A percentile compares a stretch with the other conserved stretches of the same genome.
Conservation (phyloP, 64 coral and sea anemone species). For the Stichodactyla helianthus region DNA sequence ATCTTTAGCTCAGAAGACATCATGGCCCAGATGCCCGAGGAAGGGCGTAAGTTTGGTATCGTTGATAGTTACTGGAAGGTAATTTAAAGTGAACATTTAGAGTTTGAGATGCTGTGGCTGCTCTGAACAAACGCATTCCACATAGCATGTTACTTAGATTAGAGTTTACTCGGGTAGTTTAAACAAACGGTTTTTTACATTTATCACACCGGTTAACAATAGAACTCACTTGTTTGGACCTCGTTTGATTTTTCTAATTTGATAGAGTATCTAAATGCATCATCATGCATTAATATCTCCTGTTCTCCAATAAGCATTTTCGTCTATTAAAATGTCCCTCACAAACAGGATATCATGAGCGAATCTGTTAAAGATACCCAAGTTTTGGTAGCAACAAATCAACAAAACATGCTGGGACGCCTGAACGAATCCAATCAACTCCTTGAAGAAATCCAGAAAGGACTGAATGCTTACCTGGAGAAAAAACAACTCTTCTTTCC, state of each 20-base stretch:
- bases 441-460: conserved; percentile 98
- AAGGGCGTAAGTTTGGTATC: conserved; percentile 96
- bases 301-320: no score
- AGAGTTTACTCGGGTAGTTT: no score
- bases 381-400: conserved; percentile 79
- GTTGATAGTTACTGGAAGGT: conserved; percentile 96
- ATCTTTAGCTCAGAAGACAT: conserved; percentile 83
- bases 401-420: conserved; percentile 94
- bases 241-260: no score
- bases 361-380: conserved; percentile 88
- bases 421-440: conserved; percentile 93
- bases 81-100: no score
- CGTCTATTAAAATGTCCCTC: background rate
- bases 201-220: no score
- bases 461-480: conserved; percentile 95
- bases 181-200: no score
- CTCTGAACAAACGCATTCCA: no score
- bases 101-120: no score
- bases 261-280: no score
- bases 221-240: no score
- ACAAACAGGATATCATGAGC: conserved; percentile 15
- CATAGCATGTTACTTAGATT: no score
- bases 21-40: conserved; percentile 99
- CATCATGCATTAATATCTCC: no score
- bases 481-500: conserved; percentile 99